Conservation (phyloP, 2,888 invertebrate genomes). For the Sminthurinus aureus region DNA sequence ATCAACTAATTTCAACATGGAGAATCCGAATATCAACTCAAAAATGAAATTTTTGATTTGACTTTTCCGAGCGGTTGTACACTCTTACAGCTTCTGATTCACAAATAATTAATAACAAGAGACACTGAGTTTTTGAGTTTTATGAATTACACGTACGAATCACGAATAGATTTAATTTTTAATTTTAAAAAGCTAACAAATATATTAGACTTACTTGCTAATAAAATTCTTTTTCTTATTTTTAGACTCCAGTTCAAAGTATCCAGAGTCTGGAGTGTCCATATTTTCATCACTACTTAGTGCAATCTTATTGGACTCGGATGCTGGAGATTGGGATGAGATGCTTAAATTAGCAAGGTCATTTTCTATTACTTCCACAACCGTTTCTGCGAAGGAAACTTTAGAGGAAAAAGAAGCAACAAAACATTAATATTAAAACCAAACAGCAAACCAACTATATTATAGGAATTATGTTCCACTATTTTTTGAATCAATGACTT, state of each 20-base stretch:
- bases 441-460: background rate
- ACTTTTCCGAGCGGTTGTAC: no score
- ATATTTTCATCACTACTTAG: conserved; percentile 17
- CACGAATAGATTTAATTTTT: background rate
- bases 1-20: no score
- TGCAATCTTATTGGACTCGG: background rate
- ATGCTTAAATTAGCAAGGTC: background rate
- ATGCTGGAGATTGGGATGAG: no score
- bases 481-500: background rate
- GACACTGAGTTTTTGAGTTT: background rate
- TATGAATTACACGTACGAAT: background rate
- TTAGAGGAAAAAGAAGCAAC: background rate
- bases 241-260: conserved; percentile 57
- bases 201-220: conserved; percentile 57
- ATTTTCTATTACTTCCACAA: conserved; percentile 27
- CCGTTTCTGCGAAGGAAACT: conserved; percentile 40
- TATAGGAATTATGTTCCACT: background rate
- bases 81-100: background rate
- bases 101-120: conserved; percentile 19
- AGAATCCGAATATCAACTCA: no score
- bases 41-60: no score
- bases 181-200: background rate
- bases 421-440: no score
- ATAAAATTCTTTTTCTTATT: conserved; percentile 58
- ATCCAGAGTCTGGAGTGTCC: conserved; percentile 57